Evolutionary conservation across 2,888 invertebrate species (phyloP).

Genomic region (Vannuccia rotundouncinata): DNA sequence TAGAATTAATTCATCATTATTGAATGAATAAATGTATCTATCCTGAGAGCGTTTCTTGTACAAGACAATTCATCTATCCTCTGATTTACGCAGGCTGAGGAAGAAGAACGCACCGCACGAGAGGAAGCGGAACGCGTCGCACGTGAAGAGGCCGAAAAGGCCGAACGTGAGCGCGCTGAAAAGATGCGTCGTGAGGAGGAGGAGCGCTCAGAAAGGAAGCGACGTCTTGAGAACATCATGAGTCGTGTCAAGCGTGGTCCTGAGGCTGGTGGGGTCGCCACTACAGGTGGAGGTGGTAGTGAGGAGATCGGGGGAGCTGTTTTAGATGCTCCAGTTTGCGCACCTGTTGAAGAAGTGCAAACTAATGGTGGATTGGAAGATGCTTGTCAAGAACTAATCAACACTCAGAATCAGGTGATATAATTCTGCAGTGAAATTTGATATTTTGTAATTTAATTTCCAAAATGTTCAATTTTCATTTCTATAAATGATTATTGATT

Average conservation of each 20-base stretch:
- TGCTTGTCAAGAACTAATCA: too few relatives aligned
- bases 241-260: constrained; percentile 1
- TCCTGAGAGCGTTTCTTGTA: too few relatives aligned
- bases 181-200: constrained; percentile 20
- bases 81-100: neutral
- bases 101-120: neutral
- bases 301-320: neutral
- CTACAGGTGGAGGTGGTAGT: neutral
- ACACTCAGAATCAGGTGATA: too few relatives aligned
- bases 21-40: too few relatives aligned
- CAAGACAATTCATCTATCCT: neutral
- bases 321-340: neutral
- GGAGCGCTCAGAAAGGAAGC: neutral
- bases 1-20: too few relatives aligned
- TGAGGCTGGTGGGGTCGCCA: neutral
- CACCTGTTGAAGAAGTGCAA: neutral
- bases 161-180: constrained; percentile 1
- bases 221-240: constrained; percentile 20
- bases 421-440: too few relatives aligned
- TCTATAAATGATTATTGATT: too few relatives aligned
- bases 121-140: neutral
- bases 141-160: neutral
- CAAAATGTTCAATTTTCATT: too few relatives aligned
- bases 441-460: too few relatives aligned
- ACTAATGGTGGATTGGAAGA: too few relatives aligned